phyloP scores from a whole-genome alignment of 2,797 vertebrate genomes.

The Pachyuromys duprasi region DNA sequence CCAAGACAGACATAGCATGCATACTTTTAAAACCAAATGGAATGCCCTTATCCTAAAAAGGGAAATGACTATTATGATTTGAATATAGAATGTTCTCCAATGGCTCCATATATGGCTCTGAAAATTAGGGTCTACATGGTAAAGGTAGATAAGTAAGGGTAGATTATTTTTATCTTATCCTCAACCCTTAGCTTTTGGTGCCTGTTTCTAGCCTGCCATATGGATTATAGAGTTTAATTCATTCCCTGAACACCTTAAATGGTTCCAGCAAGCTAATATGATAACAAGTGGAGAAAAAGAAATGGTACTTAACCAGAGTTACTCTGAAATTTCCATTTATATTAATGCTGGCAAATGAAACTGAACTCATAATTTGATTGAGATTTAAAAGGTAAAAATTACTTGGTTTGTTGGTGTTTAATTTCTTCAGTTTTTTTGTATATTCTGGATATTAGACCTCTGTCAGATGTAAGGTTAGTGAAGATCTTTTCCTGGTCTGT shows the following conservation, averaged over 20 bases:
- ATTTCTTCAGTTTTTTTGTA: too few species aligned
- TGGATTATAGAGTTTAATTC: neutral
- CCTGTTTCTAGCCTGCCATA: neutral
- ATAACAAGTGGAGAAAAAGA: neutral
- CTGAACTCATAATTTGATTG: too few species aligned
- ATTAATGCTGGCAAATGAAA: neutral
- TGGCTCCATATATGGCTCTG: neutral
- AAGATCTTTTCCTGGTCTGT: too few species aligned
- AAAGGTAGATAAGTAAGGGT: too few species aligned
- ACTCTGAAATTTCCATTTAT: neutral
- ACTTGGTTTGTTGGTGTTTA: too few species aligned
- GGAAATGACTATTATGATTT: neutral
- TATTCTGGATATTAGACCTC: too few species aligned
- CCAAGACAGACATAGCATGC: neutral
- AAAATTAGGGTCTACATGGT: neutral
- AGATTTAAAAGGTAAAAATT: too few species aligned
- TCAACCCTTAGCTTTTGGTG: neutral
- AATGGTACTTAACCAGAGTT: neutral
- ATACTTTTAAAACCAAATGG: neutral
- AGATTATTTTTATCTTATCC: neutral
- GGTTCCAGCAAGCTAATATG: neutral
- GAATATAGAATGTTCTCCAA: neutral
- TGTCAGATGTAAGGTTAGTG: too few species aligned
- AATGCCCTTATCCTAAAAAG: neutral
- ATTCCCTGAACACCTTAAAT: neutral